Evolutionary conservation across 1,140 invertebrate genomes (phyloP).

Genomic region (Anagrus nilaparvatae): DNA sequence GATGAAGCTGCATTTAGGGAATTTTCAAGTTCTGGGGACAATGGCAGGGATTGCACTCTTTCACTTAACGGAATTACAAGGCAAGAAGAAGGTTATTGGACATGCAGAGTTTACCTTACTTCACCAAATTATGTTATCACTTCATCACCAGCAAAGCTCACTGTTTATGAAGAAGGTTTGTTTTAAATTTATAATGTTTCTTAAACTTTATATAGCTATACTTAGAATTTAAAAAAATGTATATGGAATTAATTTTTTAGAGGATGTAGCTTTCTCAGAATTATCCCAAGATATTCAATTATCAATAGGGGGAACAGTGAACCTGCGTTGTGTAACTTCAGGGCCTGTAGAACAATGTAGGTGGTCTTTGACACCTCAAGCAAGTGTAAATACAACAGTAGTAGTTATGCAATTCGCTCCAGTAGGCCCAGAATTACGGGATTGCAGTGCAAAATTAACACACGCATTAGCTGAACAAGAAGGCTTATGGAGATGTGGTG

Average conservation of each 20-base stretch:
- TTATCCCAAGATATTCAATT: constrained; percentile 39
- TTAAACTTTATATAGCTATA: neutral
- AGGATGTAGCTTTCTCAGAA: constrained; percentile 36
- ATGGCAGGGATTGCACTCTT: constrained; percentile 36
- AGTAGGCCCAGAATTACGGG: constrained; percentile 30
- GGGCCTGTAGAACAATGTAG: constrained; percentile 36
- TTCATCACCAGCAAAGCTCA: constrained; percentile 26
- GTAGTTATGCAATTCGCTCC: constrained; percentile 38
- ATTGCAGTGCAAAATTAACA: constrained; percentile 37
- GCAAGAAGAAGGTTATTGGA: constrained; percentile 38
- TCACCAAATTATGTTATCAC: constrained; percentile 26
- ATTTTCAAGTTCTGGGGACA: constrained; percentile 33
- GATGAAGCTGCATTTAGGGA: constrained; percentile 26
- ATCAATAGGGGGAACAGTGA: constrained; percentile 32
- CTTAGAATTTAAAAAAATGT: neutral
- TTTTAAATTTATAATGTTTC: neutral
- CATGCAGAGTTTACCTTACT: constrained; percentile 29
- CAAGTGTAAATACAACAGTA: constrained; percentile 37
- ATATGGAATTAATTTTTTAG: constrained; percentile 23
- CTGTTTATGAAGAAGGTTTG: constrained; percentile 35
- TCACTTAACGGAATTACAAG: constrained; percentile 20
- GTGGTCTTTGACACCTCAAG: constrained; percentile 37
- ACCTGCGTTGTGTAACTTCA: constrained; percentile 34
- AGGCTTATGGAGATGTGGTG: constrained; percentile 38
- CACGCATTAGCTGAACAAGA: constrained; percentile 34